Base-by-base conservation (phyloP, 2,113 vertebrate genomes). In the Rissa tridactyla region DNA sequence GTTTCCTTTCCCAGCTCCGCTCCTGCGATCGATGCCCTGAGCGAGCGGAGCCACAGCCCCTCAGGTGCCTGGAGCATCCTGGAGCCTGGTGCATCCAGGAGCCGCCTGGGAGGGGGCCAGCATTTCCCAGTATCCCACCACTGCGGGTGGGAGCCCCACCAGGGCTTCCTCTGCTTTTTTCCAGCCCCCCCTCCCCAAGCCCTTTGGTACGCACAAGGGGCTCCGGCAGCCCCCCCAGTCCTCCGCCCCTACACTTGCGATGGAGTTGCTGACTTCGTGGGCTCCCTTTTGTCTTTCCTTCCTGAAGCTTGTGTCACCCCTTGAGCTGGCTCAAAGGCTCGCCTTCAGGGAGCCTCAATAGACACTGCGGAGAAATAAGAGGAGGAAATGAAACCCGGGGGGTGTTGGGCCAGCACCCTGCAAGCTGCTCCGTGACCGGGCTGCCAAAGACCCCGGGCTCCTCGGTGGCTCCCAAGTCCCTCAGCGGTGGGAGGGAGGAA, bases 351-450 rank as follows among this genome's bases (percentile, higher is more conserved):
- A 82, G 73, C 81, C 88, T 96, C 86, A 36, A 22, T 82, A 90
- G 94, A 51, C n/a, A 19, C 72, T 44, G 4, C 38, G 47, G 80
- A 79, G 93, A 58, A 92, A 85, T 2, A 82, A 62, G 92, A 61
- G 92, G 96, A 97, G 96, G 96, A 97, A 96, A 96, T 89, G 72
- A 94, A 97, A 92, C 36, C 69, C 15, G 0, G 76, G 68, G 90
- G 83, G 88, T 58, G 87, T 61, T 88, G 72, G 81, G 75, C 82
- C 80, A 27, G 64, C 26, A 90, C 91, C 96, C 94, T 68, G 11
- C 86, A 84, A 94, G 76, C 88, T 55, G 80, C 82, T 85, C 18
- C 6, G 20, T 84, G 64, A 65, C 32, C 2, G 2, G 75, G 91
- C 78, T 83, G 65, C 79, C n/a, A 82, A 82, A 91, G 78, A 64